Evolutionary conservation across 2,113 vertebrate genomes (phyloP), one percentile per base, ranked within the genome.

Genomic region (Merops nubicus): DNA sequence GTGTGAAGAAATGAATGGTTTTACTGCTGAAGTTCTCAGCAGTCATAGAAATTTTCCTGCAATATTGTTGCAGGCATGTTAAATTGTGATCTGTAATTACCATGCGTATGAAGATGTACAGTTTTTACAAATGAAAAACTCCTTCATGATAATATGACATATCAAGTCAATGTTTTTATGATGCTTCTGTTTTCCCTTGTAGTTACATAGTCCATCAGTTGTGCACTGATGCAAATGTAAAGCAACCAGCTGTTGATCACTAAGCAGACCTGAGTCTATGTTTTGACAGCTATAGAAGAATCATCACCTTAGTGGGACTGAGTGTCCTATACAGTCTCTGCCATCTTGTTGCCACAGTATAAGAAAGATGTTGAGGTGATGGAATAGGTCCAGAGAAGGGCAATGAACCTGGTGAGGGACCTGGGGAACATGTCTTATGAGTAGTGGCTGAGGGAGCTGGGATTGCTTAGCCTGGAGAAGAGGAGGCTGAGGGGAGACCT

Each of bases 31-130:
- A 73, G 4, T 60, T 78, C 54, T 79, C 36, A 45, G 21, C 42
- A 50, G 28, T 85, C n/a, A 22, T 2, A 69, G 50, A 62, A 60
- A 40, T 89, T 82, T 87, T 85, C 14, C 40, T 42, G 40, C 53
- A 57, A 8, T 14, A 9, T 42, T 16, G 22, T 74, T 93, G 12
- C 26, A 56, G 38, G 19, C 14, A 3, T 31, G 11, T 64, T 78
- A 40, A 91, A 60, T 47, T 59, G 4, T 62, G 28, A 28, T 87
- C 81, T 87, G 19, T 67, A 17, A 56, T 78, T 63, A 8, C 67
- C 16, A 9, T 34, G 33, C 60, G n/a, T 69, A 63, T 51, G 47
- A 40, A 51, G 47, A 36, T 1, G 1, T 59, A 17, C 0, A 0
- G 12, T 60, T 93, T 82, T 77, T 85, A 38, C 36, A 91, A 81